Evolutionary conservation across 2,113 vertebrate genomes (phyloP).

Genomic region (Odontesthes bonariensis): DNA sequence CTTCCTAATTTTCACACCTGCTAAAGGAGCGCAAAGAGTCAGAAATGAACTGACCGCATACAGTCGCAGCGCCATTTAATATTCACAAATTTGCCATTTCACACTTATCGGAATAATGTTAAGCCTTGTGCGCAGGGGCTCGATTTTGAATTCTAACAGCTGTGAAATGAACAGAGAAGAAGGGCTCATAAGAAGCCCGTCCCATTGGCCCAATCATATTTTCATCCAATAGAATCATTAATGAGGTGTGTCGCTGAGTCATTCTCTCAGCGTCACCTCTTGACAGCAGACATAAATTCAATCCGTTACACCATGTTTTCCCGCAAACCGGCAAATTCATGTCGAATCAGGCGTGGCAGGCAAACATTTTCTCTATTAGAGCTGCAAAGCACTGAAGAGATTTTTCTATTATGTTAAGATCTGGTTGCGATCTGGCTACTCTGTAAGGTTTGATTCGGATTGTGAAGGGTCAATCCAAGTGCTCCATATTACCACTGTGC

Average conservation of each 20-base stretch:
- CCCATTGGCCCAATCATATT: conserved; percentile 47
- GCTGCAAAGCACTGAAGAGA: not conserved
- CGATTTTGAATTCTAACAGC: conserved; percentile 34
- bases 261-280: conserved; percentile 40
- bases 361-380: conserved; percentile 15
- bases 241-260: conserved; percentile 59
- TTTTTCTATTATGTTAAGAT: too few relatives aligned
- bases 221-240: conserved; percentile 64
- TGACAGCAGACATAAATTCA: conserved; percentile 55
- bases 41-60: conserved; percentile 24
- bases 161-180: conserved; percentile 48
- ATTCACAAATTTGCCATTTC: conserved; percentile 54
- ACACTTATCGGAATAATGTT: conserved; percentile 34
- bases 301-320: conserved; percentile 64
- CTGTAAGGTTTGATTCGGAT: too few relatives aligned
- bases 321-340: conserved; percentile 35
- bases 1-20: not conserved
- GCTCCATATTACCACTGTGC: too few relatives aligned
- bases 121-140: not conserved
- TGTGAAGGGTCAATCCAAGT: too few relatives aligned
- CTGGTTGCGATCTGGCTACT: too few relatives aligned
- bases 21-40: not conserved
- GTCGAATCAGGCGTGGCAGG: conserved; percentile 13
- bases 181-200: conserved; percentile 28
- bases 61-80: conserved; percentile 20